These are phyloP conservation scores for Ormyrus labotus DNA, from an alignment of 2,888 invertebrate genomes.

Conservation along the genomic window DNA sequence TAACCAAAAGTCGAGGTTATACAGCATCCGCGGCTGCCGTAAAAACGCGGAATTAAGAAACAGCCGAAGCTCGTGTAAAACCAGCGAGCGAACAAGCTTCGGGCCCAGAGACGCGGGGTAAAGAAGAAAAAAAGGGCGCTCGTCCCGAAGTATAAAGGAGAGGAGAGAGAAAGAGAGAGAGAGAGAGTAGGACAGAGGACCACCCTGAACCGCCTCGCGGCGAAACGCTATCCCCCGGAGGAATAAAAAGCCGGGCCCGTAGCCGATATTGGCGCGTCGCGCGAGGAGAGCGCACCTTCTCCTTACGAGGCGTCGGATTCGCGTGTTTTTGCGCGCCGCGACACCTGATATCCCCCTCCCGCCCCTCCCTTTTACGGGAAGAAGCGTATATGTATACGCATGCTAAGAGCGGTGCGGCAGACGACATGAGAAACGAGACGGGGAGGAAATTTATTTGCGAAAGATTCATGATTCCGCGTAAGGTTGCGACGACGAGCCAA, in stretches of 20 bases:
- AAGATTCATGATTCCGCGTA: slow-evolving; percentile 56
- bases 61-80: too few species aligned
- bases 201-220: slow-evolving; percentile 30
- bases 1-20: too few species aligned
- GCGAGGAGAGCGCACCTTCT: neutral
- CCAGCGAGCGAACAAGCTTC: too few species aligned
- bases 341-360: slow-evolving; percentile 53
- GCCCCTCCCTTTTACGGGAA: slow-evolving; percentile 1
- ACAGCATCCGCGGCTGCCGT: too few species aligned
- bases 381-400: slow-evolving; percentile 8
- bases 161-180: too few species aligned
- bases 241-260: slow-evolving; percentile 19
- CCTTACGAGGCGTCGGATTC: slow-evolving; percentile 54
- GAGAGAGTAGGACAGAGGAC: slow-evolving; percentile 35
- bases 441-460: slow-evolving; percentile 47
- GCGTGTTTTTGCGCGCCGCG: slow-evolving; percentile 48
- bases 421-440: slow-evolving; percentile 31
- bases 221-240: slow-evolving; percentile 44
- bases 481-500: slow-evolving; percentile 20
- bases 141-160: too few species aligned
- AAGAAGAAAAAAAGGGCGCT: too few species aligned
- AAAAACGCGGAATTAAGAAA: too few species aligned
- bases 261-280: slow-evolving; percentile 26
- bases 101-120: too few species aligned
- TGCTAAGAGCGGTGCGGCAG: neutral